Evolutionary conservation across 1,140 invertebrate species (phyloP).

Genomic region (Pantala flavescens): DNA sequence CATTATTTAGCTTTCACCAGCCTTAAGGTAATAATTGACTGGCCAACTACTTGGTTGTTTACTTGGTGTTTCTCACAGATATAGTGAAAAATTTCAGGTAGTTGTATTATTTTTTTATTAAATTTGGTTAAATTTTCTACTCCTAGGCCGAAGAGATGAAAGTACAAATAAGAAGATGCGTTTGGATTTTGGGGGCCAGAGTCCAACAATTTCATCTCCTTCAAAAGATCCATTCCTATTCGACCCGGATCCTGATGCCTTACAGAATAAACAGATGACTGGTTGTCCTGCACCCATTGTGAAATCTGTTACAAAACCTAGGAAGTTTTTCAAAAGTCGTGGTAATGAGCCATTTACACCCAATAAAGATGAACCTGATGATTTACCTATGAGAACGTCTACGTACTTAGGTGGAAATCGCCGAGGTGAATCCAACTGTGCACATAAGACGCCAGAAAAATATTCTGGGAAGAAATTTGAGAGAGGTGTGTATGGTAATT

Average conservation of each 20-base stretch:
- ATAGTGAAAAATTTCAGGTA: too few species aligned
- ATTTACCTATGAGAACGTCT: not conserved
- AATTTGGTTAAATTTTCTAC: not conserved
- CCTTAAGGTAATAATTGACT: too few species aligned
- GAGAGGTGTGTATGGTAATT: conserved; percentile 4
- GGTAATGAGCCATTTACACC: conserved; percentile 42
- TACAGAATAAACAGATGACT: conserved; percentile 20
- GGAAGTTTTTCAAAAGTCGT: conserved; percentile 84
- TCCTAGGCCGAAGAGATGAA: conserved; percentile 19
- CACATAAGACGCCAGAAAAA: not conserved
- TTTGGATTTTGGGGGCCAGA: conserved; percentile 18
- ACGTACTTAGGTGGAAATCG: not conserved
- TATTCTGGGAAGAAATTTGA: conserved; percentile 12
- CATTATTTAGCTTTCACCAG: too few species aligned
- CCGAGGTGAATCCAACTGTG: not conserved
- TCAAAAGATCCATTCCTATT: conserved; percentile 36
- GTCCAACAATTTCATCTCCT: conserved; percentile 16
- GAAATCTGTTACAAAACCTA: conserved; percentile 52
- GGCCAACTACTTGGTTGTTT: too few species aligned
- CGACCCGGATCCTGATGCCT: conserved; percentile 33
- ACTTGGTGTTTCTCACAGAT: too few species aligned
- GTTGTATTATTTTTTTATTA: too few species aligned
- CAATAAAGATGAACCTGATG: not conserved
- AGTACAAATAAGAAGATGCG: conserved; percentile 15
- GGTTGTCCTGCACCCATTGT: conserved; percentile 31